Evolutionary conservation across 2,888 invertebrate species (phyloP), one percentile per base, ranked within the genome.

Genomic region (Dicyrtoma fusca): DNA sequence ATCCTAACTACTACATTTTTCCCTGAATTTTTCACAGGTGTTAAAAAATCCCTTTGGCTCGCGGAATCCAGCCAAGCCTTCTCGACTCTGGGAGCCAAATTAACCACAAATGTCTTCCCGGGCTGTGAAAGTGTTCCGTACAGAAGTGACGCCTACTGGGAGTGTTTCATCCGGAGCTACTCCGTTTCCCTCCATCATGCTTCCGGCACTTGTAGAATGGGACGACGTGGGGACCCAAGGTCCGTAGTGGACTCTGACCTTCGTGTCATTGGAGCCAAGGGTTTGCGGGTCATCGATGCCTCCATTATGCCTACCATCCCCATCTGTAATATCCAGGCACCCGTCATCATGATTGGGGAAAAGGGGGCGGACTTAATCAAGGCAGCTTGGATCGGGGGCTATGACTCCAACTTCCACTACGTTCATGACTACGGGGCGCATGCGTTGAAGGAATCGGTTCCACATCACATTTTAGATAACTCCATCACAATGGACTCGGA

Each of bases 121-220:
- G 79, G 77, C 0, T 79, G 79, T 72, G 77, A 77, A 70, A 44
- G 76, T 51, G 49, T 74, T 66, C 71, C 72, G 5, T 78, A 74
- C 53, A 65, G 76, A 23, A 75, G 65, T n/a, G 74, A 76, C 66
- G 61, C 3, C 8, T 73, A 76, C 26, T 74, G 72, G 72, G 71
- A 74, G 59, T 74, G 74, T 55, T 63, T 61, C 49, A 49, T 69
- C 6, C 47, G 45, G 13, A 49, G 25, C 42, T 47, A 49, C 45
- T 64, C 76, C 14, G 73, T 77, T 2, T 76, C 77, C n/a, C 71
- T 77, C 13, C 79, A 79, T 72, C 79, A 79, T 66, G 74, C 76
- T 23, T 55, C 65, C 17, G 71, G 71, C 4, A 71, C 71, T 2
- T 42, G 44, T 2, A 26, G 45, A 19, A 71, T 69, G 69, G 69